phyloP scores from a whole-genome alignment of 2,888 invertebrate species.

The Andrena flavipes region DNA sequence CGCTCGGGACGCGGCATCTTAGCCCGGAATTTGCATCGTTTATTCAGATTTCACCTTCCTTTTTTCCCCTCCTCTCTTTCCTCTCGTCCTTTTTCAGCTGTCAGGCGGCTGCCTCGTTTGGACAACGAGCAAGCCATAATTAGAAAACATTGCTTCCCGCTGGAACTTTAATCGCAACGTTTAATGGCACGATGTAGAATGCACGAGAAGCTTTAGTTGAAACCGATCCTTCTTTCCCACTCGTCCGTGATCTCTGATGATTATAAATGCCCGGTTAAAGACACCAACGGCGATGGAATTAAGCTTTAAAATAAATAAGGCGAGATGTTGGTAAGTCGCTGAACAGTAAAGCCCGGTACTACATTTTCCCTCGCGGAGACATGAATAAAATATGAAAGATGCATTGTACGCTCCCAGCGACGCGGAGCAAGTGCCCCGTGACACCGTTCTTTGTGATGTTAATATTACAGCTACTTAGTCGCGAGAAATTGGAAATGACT shows the following conservation, averaged over 20 bases:
- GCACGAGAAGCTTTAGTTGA: not conserved
- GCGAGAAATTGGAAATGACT: not conserved
- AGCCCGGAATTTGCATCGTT: conserved; percentile 27
- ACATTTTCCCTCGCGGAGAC: not conserved
- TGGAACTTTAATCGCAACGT: conserved; percentile 29
- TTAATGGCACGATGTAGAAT: not conserved
- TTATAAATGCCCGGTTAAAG: no score
- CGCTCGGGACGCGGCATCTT: conserved; percentile 36
- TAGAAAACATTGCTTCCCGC: conserved; percentile 1
- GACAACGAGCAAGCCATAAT: conserved; percentile 6
- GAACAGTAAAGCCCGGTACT: not conserved
- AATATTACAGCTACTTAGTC: conserved; percentile 1
- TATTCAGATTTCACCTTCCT: not conserved
- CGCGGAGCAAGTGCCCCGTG: not conserved
- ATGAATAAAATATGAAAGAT: conserved; percentile 9
- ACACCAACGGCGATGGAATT: no score
- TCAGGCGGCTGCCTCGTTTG: conserved; percentile 23
- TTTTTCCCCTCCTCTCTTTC: not conserved
- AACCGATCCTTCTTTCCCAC: not conserved
- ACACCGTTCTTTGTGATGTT: not conserved
- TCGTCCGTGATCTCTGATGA: no score
- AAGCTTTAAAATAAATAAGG: no score
- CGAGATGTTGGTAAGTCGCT: no score
- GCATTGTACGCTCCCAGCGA: not conserved
- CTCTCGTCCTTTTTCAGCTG: not conserved